Conservation (phyloP, 1,140 invertebrate genomes). For the Tenebrio molitor region DNA sequence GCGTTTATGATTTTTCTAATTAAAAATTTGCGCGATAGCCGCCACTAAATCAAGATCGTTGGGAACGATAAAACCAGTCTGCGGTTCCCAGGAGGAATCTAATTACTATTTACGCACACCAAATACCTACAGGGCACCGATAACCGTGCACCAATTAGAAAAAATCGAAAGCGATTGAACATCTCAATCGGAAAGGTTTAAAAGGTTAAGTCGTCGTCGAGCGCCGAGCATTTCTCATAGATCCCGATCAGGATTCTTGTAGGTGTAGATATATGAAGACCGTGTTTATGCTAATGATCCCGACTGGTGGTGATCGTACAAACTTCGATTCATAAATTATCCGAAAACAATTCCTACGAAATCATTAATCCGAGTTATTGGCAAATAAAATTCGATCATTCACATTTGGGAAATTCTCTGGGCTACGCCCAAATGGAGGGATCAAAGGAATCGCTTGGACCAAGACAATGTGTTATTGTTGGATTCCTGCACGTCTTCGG, state of each 20-base stretch:
- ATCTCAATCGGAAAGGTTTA: not conserved
- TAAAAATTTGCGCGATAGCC: not conserved
- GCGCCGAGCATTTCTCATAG: not conserved
- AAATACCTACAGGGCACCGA: not conserved
- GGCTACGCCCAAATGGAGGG: not conserved
- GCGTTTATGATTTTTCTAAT: slow-evolving; percentile 5
- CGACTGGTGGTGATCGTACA: not conserved
- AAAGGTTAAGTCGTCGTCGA: not conserved
- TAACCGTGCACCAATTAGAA: not conserved
- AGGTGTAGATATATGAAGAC: not conserved
- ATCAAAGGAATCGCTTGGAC: not conserved
- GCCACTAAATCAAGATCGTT: not conserved
- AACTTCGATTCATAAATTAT: not conserved
- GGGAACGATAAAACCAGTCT: not conserved
- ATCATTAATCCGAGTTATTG: not conserved
- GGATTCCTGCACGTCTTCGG: not conserved
- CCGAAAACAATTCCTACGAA: not conserved
- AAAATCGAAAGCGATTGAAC: not conserved
- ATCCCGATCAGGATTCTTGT: not conserved
- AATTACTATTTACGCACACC: slow-evolving; percentile 4
- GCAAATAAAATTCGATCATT: not conserved
- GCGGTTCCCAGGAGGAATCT: not conserved
- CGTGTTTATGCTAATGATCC: slow-evolving; percentile 4
- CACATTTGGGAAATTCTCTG: not conserved
- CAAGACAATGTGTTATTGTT: not conserved